phyloP scores from a whole-genome alignment of 2,888 invertebrate species.

The Platycheirus albimanus region DNA sequence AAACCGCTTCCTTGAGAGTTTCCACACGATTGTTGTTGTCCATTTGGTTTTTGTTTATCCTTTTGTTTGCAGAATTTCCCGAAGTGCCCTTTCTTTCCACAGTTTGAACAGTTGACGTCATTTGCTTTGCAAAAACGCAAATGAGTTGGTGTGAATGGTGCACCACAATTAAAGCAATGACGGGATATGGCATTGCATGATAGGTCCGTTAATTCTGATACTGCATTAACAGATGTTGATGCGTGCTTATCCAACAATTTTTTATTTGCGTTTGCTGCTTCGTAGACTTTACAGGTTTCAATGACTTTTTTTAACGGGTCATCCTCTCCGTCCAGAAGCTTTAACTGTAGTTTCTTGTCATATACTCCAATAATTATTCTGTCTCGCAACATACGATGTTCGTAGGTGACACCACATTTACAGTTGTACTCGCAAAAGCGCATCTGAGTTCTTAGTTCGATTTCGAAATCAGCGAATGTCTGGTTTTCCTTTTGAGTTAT shows the following conservation, averaged over 20 bases:
- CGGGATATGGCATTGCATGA: constrained; percentile 26
- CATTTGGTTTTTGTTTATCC: constrained; percentile 19
- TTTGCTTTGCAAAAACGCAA: constrained; percentile 17
- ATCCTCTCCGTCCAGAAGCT: too few species aligned
- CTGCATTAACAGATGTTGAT: constrained; percentile 2
- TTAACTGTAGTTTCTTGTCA: too few species aligned
- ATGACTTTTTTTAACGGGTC: neutral
- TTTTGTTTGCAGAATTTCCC: constrained; percentile 28
- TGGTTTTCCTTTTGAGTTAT: neutral
- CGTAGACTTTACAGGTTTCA: constrained; percentile 48
- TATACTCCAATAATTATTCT: too few species aligned
- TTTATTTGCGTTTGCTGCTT: constrained; percentile 63
- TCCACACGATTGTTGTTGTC: constrained; percentile 2
- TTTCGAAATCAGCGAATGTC: constrained; percentile 32
- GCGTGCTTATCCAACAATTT: constrained; percentile 11
- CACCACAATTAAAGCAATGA: constrained; percentile 20
- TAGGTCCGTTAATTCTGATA: constrained; percentile 11
- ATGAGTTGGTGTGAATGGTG: constrained; percentile 27
- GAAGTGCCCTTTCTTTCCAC: constrained; percentile 30
- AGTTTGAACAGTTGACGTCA: constrained; percentile 2
- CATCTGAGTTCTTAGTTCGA: neutral
- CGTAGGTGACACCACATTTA: neutral
- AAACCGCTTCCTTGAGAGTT: neutral
- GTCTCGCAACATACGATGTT: neutral
- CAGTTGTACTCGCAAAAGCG: neutral